These are phyloP conservation scores for Cuculus canorus DNA, from an alignment of 2,797 vertebrate species.

Conservation along the genomic window DNA sequence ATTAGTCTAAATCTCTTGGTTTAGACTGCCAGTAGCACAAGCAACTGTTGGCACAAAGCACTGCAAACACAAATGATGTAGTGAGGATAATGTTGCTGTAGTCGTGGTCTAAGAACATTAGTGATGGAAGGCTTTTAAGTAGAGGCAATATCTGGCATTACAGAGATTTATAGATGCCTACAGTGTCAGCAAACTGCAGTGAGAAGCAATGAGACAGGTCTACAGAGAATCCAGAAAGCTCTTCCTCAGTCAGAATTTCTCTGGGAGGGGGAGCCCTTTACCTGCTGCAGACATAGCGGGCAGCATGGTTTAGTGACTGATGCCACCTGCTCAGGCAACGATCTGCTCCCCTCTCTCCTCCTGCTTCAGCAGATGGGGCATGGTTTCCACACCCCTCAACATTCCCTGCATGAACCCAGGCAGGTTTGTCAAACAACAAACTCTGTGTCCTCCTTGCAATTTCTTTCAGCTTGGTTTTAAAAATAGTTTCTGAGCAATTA, in stretches of 20 bases:
- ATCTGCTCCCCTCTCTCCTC: background rate
- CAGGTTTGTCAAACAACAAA: background rate
- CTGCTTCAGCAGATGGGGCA: background rate
- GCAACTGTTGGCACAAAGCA: background rate
- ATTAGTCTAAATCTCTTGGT: background rate
- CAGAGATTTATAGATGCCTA: background rate
- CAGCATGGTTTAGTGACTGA: background rate
- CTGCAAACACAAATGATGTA: background rate
- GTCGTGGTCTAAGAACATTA: background rate
- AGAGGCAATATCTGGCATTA: background rate
- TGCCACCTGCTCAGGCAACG: accelerated
- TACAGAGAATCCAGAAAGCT: background rate
- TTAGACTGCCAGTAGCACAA: background rate
- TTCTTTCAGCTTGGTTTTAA: conserved; percentile 24
- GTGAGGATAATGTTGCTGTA: background rate
- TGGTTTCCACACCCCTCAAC: background rate
- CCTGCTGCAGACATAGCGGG: background rate
- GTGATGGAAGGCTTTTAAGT: background rate
- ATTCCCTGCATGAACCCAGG: background rate
- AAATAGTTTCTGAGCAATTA: conserved; percentile 54
- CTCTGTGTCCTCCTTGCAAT: background rate
- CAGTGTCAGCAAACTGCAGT: background rate
- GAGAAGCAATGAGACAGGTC: background rate
- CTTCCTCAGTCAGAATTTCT: background rate
- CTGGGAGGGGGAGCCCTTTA: background rate